phyloP scores from a whole-genome alignment of 2,888 invertebrate species.

The Acanthosepion esculentum region DNA sequence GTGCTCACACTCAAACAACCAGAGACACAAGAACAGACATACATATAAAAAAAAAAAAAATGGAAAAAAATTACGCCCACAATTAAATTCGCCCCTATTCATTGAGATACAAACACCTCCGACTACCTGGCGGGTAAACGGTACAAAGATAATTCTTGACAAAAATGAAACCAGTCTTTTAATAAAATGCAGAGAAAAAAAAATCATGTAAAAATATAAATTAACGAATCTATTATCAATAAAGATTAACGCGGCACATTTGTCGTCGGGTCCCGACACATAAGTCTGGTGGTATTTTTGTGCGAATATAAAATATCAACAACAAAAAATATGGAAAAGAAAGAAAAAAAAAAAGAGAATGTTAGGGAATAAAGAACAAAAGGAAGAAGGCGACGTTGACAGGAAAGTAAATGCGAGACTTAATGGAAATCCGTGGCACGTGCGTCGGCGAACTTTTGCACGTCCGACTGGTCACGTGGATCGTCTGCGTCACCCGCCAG shows the following conservation, averaged over 20 bases:
- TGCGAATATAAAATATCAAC: no score
- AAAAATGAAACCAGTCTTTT: no score
- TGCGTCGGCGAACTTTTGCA: no score
- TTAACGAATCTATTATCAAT: background rate
- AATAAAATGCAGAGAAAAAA: background rate
- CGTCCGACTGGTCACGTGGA: no score
- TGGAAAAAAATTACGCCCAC: background rate
- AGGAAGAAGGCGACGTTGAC: no score
- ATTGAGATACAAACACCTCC: background rate
- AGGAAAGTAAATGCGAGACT: no score
- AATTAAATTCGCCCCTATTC: background rate
- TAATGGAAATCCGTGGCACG: no score
- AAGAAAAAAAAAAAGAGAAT: no score
- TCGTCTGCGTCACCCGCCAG: no score
- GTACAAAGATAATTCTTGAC: background rate
- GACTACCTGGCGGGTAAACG: background rate
- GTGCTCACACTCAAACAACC: background rate
- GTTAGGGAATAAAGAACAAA: no score
- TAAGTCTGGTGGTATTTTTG: conserved; percentile 3
- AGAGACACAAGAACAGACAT: background rate
- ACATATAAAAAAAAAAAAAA: no score
- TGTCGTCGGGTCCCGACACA: background rate
- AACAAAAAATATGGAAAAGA: no score
- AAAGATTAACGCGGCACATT: background rate
- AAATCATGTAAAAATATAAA: background rate